Evolutionary conservation across 1,140 invertebrate genomes (phyloP), one percentile per base, ranked within the genome.

Genomic region (Drosophila parvula): DNA sequence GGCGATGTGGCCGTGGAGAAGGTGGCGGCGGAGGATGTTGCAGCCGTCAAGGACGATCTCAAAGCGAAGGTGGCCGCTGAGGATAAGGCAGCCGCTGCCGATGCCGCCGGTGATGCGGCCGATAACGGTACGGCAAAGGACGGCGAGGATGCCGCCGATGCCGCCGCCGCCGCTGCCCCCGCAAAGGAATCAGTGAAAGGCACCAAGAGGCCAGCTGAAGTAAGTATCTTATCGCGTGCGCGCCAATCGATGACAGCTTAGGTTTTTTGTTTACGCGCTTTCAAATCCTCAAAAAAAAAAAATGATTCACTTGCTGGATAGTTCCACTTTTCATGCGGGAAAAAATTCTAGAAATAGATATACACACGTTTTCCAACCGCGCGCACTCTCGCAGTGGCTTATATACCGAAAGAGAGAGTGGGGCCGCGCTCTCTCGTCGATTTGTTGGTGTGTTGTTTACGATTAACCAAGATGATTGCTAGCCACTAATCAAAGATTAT

Each of bases 1-100:
- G 90, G 90, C 43, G 90, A 91, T 86, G 83, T 91, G 74, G 90
- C 90, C 65, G 88, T 91, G 43, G 90, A 91, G 81, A 91, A 91
- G 78, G 90, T 90, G 44, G 84, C 86, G 58, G 81, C 75, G 58
- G 90, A 88, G 60, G 82, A 85, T 67, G 80, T 82, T 9, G 53
- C 77, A 43, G 61, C 80, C 40, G 90, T 91, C 18, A 91, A 91
- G 78, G 90, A 91, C 64, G 90, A 91, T 88, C 84, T 91, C 75
- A 91, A 91, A 81, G 81, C 89, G 47, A 91, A 91, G 80, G 79
- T 83, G 58, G 83, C 77, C 48, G 81, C 76, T 38, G 90, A 86
- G 47, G 90, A 91, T 62, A 91, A 78, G 79, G 69, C 78, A 60
- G 65, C 81, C 53, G 86, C 76, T 22, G 79, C 86, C 40, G 81